A percentile compares a stretch with the other conserved stretches of the same genome.
Conservation (phyloP, 2,888 invertebrate genomes). For the Syrista parreyssii region DNA sequence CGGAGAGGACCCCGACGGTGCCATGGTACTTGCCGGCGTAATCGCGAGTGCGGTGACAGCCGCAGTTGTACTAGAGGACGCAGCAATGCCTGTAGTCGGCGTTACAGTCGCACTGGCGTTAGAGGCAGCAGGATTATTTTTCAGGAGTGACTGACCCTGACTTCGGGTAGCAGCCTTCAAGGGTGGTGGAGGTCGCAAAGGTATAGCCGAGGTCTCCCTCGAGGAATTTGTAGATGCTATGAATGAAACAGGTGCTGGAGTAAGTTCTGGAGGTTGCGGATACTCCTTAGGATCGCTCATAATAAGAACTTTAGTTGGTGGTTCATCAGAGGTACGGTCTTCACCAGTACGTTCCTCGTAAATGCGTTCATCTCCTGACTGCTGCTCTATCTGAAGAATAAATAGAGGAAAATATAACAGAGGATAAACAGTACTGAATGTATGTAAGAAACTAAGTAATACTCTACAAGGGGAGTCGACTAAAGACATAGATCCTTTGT, state of each 20-base stretch:
- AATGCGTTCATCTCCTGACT: conserved; percentile 23
- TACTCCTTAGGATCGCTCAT: conserved; percentile 40
- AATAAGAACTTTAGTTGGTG: conserved; percentile 46
- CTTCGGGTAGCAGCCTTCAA: conserved; percentile 70
- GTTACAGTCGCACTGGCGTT: conserved; percentile 17
- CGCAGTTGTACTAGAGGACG: background rate
- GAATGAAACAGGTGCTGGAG: conserved; percentile 39
- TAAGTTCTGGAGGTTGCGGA: conserved; percentile 38
- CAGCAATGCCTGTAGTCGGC: background rate
- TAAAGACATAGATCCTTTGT: background rate
- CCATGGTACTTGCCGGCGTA: conserved; percentile 23
- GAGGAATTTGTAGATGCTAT: conserved; percentile 32
- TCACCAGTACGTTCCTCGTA: conserved; percentile 45
- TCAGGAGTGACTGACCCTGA: conserved; percentile 57
- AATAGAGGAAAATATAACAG: conserved; percentile 9
- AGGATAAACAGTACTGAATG: background rate
- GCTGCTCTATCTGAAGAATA: conserved; percentile 34
- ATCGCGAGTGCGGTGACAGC: conserved; percentile 22
- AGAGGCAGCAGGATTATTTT: conserved; percentile 29
- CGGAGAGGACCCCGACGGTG: conserved; percentile 19
- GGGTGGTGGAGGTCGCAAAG: conserved; percentile 68
- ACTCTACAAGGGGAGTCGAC: background rate
- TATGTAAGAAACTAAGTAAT: background rate
- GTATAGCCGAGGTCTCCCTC: conserved; percentile 33
- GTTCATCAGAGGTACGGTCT: conserved; percentile 41